Conservation (phyloP, 2,797 vertebrate genomes). For the Iguana delicatissima region DNA sequence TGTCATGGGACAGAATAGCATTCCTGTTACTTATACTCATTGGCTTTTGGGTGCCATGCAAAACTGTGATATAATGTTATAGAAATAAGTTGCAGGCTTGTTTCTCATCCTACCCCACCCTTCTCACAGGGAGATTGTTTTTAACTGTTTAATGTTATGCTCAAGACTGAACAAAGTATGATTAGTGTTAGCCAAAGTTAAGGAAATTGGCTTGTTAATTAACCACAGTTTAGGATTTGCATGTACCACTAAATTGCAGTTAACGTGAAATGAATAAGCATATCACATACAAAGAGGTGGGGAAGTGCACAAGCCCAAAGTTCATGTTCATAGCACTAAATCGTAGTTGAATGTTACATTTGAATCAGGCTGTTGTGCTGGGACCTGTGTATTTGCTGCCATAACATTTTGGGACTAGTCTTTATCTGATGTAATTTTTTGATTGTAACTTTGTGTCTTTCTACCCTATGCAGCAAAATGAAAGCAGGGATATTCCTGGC, state of each 20-base stretch:
- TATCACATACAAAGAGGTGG: not conserved
- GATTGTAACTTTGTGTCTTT: not conserved
- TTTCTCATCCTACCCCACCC: too few relatives aligned
- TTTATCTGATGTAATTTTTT: not conserved
- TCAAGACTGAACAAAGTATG: not conserved
- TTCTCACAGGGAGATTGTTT: not conserved
- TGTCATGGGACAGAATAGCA: too few relatives aligned
- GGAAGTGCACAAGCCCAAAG: not conserved
- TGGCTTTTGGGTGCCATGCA: not conserved
- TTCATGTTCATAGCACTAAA: not conserved
- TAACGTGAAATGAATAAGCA: not conserved
- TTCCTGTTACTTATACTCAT: not conserved
- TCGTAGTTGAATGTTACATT: not conserved
- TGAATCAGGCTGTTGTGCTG: not conserved
- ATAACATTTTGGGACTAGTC: too few relatives aligned
- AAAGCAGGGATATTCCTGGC: fast-evolving
- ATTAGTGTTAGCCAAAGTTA: not conserved
- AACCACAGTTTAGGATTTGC: not conserved
- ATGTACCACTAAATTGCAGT: not conserved
- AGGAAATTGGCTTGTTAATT: not conserved
- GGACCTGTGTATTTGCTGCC: not conserved
- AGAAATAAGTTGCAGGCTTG: not conserved
- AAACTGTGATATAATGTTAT: not conserved
- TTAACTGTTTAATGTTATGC: not conserved
- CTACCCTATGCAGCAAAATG: not conserved